These are phyloP conservation scores for Nasonia oneida DNA, from an alignment of 2,888 invertebrate species.

Conservation along the genomic window DNA sequence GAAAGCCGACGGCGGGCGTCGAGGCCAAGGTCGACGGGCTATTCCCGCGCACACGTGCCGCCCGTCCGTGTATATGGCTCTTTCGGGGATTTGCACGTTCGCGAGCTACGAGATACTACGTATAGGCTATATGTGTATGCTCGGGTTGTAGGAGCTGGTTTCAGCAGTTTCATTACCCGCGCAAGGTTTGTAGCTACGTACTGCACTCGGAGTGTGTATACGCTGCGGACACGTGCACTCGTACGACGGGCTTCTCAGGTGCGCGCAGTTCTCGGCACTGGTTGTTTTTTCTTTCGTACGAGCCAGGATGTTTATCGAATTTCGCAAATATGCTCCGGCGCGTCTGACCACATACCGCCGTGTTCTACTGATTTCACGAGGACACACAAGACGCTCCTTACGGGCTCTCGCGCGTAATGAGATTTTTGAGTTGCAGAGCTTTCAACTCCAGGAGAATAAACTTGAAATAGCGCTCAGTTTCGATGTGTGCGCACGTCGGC, in stretches of 20 bases:
- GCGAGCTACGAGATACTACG: neutral
- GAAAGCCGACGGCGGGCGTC: neutral
- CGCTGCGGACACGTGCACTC: neutral
- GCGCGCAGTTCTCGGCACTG: neutral
- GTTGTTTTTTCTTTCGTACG: neutral
- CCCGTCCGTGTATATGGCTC: neutral
- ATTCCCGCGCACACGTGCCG: neutral
- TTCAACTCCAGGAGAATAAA: no score
- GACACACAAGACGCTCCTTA: neutral
- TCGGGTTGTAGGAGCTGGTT: neutral
- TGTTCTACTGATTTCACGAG: neutral
- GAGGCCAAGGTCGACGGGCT: slow-evolving; percentile 40
- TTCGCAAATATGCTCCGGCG: neutral
- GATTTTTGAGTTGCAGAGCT: no score
- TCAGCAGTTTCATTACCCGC: neutral
- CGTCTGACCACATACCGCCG: neutral
- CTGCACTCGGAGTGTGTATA: neutral
- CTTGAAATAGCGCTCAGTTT: no score
- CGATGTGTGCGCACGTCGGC: neutral
- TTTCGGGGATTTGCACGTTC: slow-evolving; percentile 16
- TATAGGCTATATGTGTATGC: neutral
- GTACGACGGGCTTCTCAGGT: neutral
- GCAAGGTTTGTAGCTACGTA: neutral
- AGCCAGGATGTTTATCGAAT: neutral
- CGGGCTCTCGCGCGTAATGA: no score